These are phyloP conservation scores for Caligus rogercresseyi DNA, from an alignment of 1,140 invertebrate genomes.

Conservation along the genomic window DNA sequence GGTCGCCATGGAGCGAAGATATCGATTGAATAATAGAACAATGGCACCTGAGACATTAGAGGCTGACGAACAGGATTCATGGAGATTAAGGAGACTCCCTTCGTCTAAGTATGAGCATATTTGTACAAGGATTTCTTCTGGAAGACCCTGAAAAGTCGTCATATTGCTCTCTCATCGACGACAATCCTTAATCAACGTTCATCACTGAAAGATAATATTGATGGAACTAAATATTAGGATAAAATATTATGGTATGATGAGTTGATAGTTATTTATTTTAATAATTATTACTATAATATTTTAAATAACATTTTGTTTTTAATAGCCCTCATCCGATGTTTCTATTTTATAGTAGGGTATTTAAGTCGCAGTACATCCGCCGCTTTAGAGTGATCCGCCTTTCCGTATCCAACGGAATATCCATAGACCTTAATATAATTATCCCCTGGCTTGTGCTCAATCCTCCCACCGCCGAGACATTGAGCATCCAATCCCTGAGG, in stretches of 20 bases:
- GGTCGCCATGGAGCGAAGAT: background rate
- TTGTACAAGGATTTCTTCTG: background rate
- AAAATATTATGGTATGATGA: background rate
- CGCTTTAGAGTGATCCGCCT: slow-evolving; percentile 57
- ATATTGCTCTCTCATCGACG: too few species aligned
- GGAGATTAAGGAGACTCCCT: background rate
- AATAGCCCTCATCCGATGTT: slow-evolving; percentile 67
- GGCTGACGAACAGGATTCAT: background rate
- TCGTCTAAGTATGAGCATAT: background rate
- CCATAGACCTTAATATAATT: slow-evolving; percentile 66
- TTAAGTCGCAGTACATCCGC: slow-evolving; percentile 51
- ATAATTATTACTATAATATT: background rate
- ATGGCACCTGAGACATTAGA: background rate
- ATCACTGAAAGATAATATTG: background rate
- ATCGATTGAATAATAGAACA: background rate
- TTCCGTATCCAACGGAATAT: slow-evolving; percentile 68
- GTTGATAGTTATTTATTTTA: background rate
- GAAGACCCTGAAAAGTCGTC: too few species aligned
- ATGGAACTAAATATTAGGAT: too few species aligned
- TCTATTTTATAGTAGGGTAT: slow-evolving; percentile 53
- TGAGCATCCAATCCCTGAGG: slow-evolving; percentile 41
- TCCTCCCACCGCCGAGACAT: slow-evolving; percentile 64
- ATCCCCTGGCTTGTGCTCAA: slow-evolving; percentile 48
- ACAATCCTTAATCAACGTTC: background rate
- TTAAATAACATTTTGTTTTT: slow-evolving; percentile 24